Conservation (phyloP, 2,888 invertebrate species). For the Caenorhabditis sulstoni region DNA sequence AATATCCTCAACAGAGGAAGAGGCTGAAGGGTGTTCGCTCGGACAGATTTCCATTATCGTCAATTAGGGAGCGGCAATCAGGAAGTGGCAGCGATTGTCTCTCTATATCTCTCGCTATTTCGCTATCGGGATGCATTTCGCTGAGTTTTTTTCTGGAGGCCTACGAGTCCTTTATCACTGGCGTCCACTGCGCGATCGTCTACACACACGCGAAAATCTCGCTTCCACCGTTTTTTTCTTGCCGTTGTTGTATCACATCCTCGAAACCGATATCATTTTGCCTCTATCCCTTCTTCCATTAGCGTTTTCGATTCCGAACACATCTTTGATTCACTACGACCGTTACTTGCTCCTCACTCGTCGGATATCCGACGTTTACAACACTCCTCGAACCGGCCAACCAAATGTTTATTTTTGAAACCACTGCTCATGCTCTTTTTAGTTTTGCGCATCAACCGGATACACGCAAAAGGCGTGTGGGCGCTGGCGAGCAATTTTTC, state of each 20-base stretch:
- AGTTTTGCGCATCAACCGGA: slow-evolving; percentile 44
- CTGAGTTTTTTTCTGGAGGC: slow-evolving; percentile 47
- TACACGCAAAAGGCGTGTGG: slow-evolving; percentile 38
- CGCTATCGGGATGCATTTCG: slow-evolving; percentile 35
- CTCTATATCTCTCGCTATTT: slow-evolving; percentile 26
- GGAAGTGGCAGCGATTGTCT: slow-evolving; percentile 50
- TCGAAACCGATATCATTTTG: slow-evolving; percentile 35
- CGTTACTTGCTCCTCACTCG: slow-evolving; percentile 28
- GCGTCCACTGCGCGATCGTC: slow-evolving; percentile 31
- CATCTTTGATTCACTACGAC: slow-evolving; percentile 30
- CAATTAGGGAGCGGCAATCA: slow-evolving; percentile 56
- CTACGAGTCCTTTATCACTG: slow-evolving; percentile 51
- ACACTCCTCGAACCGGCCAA: slow-evolving; percentile 4
- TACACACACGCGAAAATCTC: slow-evolving; percentile 37
- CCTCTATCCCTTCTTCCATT: slow-evolving; percentile 28
- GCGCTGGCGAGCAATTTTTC: slow-evolving; percentile 24
- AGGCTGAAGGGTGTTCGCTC: slow-evolving; percentile 50
- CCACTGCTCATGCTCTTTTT: slow-evolving; percentile 13
- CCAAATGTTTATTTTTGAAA: slow-evolving; percentile 38
- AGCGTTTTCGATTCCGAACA: not conserved
- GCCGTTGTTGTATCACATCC: slow-evolving; percentile 23
- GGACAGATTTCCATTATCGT: slow-evolving; percentile 42
- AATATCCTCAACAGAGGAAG: slow-evolving; percentile 45
- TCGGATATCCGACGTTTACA: slow-evolving; percentile 18
- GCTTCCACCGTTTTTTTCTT: slow-evolving; percentile 51